A percentile compares a stretch with the other conserved stretches of the same genome.
These are phyloP conservation scores for Panzeria rudis DNA, from an alignment of 2,888 invertebrate species.

Conservation along the genomic window DNA sequence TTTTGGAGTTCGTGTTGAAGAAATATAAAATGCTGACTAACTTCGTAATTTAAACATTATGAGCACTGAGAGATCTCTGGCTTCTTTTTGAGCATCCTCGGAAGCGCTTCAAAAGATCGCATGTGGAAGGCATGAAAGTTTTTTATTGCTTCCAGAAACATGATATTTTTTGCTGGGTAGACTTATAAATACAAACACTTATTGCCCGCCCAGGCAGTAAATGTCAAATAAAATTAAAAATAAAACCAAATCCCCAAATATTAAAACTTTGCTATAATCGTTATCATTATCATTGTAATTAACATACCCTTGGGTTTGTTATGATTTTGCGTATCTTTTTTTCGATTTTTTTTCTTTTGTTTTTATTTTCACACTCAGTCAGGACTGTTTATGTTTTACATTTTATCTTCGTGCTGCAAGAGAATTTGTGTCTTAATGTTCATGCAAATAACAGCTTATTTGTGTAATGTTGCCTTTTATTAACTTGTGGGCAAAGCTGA, in stretches of 20 bases:
- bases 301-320: neutral
- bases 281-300: neutral
- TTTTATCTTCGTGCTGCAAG: neutral
- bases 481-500: neutral
- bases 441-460: neutral
- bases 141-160: no score
- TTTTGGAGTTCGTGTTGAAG: no score
- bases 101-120: no score
- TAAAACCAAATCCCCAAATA: neutral
- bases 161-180: no score
- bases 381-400: neutral
- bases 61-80: no score
- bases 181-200: no score
- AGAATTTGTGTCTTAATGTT: neutral
- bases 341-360: no score
- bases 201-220: no score
- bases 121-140: no score
- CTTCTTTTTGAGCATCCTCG: no score
- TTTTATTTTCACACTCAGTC: neutral
- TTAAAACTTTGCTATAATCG: neutral
- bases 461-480: constrained; percentile 1
- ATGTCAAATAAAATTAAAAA: neutral
- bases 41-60: no score
- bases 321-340: neutral
- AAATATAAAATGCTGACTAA: no score